These are phyloP conservation scores for Catalaphyllia jardinei DNA, from an alignment of 64 coral and sea anemone genomes.

Conservation along the genomic window DNA sequence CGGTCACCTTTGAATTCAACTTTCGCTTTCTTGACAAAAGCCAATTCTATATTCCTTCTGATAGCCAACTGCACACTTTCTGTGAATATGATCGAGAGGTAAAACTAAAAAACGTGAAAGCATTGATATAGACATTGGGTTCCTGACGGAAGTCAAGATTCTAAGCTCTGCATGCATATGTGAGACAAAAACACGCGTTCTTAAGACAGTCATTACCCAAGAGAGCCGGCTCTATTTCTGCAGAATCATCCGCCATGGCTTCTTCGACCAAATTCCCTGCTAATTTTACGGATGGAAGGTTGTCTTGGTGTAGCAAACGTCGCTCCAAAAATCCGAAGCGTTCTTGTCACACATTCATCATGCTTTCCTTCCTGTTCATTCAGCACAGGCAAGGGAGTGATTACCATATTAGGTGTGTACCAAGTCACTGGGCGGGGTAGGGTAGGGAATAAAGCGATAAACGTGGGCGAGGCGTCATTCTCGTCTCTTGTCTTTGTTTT, in stretches of 20 bases:
- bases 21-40: constrained; percentile 87
- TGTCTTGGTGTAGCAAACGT: not conserved
- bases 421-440: not conserved
- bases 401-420: constrained; percentile 71
- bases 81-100: constrained; percentile 21
- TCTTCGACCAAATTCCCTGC: not conserved
- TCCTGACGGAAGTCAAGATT: constrained; percentile 25
- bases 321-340: not conserved
- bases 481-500: too few species aligned
- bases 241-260: constrained; percentile 52
- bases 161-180: not conserved
- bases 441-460: not conserved
- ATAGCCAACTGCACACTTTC: constrained; percentile 70
- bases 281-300: not conserved
- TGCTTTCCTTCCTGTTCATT: constrained; percentile 60
- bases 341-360: constrained; percentile 52
- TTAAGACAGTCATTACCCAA: constrained; percentile 1
- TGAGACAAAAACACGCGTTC: not conserved
- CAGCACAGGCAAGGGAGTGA: not conserved
- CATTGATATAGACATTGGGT: not conserved
- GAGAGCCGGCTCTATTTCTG: constrained; percentile 34
- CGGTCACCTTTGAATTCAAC: constrained; percentile 84
- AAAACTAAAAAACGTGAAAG: not conserved
- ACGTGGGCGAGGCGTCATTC: too few species aligned
- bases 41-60: constrained; percentile 71